Evolutionary conservation across 2,888 invertebrate species (phyloP).

Genomic region (Sepiola atlantica): DNA sequence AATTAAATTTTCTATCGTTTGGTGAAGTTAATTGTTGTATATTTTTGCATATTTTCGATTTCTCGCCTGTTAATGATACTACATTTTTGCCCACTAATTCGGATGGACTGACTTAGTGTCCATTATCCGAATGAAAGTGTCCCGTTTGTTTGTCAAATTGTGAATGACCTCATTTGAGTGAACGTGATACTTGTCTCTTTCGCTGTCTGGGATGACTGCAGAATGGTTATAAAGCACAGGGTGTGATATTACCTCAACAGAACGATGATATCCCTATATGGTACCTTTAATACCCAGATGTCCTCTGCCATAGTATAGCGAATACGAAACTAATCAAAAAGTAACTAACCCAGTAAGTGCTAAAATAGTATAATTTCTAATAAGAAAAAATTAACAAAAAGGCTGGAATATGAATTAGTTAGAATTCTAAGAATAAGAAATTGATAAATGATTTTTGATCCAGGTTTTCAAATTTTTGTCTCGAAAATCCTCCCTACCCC

Average conservation of each 20-base stretch:
- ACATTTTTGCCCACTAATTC: background rate
- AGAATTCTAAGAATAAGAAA: background rate
- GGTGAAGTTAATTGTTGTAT: no score
- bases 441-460: background rate
- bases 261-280: constrained; percentile 19
- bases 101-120: background rate
- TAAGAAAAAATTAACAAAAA: background rate
- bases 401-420: background rate
- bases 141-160: background rate
- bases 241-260: constrained; percentile 32
- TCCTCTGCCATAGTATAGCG: background rate
- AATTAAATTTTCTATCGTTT: no score
- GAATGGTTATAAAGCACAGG: background rate
- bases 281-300: background rate
- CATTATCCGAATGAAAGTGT: background rate
- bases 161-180: background rate
- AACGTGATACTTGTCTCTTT: constrained; percentile 9
- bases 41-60: no score
- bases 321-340: background rate
- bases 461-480: constrained; percentile 32
- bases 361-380: background rate
- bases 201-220: background rate
- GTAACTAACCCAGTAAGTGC: background rate
- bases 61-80: no score
- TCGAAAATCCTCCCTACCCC: background rate